phyloP scores from a whole-genome alignment of 2,888 invertebrate species.

The Drosophila prolongata region DNA sequence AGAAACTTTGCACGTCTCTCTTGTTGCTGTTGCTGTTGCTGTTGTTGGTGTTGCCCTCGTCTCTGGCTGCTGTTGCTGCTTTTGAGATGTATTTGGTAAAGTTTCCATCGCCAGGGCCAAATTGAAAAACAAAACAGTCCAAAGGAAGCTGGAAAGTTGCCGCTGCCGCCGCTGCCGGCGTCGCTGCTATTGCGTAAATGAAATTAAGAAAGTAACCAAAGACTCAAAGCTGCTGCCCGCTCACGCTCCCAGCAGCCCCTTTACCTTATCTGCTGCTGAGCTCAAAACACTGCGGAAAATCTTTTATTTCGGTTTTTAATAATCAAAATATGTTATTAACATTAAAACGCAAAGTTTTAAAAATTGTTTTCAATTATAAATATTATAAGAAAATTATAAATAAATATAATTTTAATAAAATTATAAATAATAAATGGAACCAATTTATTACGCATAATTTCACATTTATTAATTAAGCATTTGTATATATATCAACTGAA shows the following conservation, averaged over 20 bases:
- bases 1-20: constrained; percentile 74
- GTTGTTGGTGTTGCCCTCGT: constrained; percentile 23
- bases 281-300: constrained; percentile 22
- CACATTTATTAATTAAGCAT: too few species aligned
- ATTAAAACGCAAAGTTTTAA: too few species aligned
- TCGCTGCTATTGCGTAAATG: constrained; percentile 64
- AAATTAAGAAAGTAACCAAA: constrained; percentile 80
- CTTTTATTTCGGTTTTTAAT: too few species aligned
- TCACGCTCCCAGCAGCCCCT: constrained; percentile 35
- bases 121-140: constrained; percentile 75
- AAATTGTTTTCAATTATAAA: too few species aligned
- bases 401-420: too few species aligned
- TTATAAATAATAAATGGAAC: too few species aligned
- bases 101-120: constrained; percentile 65
- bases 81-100: constrained; percentile 77
- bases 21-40: constrained; percentile 34
- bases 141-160: constrained; percentile 56
- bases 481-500: too few species aligned
- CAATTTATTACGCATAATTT: too few species aligned
- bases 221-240: constrained; percentile 58
- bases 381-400: too few species aligned
- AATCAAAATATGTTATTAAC: too few species aligned
- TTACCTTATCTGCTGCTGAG: constrained; percentile 59
- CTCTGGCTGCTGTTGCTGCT: constrained; percentile 44
- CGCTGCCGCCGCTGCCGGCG: constrained; percentile 32